Conservation (phyloP, 2,888 invertebrate species). For the Elmis aenea region DNA sequence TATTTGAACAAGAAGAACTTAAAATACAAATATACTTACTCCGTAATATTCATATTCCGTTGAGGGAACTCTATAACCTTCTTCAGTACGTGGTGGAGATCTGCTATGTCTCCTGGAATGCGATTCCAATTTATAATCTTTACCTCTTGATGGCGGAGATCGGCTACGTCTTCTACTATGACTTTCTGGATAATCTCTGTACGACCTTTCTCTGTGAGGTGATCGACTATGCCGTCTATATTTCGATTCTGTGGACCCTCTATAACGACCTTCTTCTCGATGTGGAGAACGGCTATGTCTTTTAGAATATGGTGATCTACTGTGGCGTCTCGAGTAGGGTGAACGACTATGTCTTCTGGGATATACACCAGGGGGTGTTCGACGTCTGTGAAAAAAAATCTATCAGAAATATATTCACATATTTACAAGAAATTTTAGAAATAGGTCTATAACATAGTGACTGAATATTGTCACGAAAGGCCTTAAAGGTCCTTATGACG, state of each 20-base stretch:
- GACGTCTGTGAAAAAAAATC: slow-evolving; percentile 5
- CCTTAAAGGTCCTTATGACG: no score
- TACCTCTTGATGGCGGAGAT: no score
- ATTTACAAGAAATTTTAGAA: no score
- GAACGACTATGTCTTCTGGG: slow-evolving; percentile 9
- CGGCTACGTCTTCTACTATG: slow-evolving; percentile 5
- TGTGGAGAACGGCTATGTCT: slow-evolving; percentile 9
- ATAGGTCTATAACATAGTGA: no score
- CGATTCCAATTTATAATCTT: no score
- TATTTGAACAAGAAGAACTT: neutral
- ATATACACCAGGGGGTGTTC: slow-evolving; percentile 20
- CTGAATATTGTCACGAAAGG: no score
- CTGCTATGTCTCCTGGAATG: slow-evolving; percentile 8
- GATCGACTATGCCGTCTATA: slow-evolving; percentile 7
- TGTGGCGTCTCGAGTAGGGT: slow-evolving; percentile 6
- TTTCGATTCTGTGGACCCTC: neutral
- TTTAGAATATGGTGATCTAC: slow-evolving; percentile 8
- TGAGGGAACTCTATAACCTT: slow-evolving; percentile 5
- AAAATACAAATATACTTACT: slow-evolving; percentile 7
- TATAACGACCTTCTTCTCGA: slow-evolving; percentile 2
- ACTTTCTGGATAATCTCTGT: slow-evolving; percentile 3
- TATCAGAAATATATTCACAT: no score
- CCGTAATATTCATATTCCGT: slow-evolving; percentile 13
- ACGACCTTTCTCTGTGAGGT: slow-evolving; percentile 9
- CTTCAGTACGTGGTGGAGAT: slow-evolving; percentile 8